These are phyloP conservation scores for Venusia cambrica DNA, from an alignment of 2,888 invertebrate genomes.

Conservation along the genomic window DNA sequence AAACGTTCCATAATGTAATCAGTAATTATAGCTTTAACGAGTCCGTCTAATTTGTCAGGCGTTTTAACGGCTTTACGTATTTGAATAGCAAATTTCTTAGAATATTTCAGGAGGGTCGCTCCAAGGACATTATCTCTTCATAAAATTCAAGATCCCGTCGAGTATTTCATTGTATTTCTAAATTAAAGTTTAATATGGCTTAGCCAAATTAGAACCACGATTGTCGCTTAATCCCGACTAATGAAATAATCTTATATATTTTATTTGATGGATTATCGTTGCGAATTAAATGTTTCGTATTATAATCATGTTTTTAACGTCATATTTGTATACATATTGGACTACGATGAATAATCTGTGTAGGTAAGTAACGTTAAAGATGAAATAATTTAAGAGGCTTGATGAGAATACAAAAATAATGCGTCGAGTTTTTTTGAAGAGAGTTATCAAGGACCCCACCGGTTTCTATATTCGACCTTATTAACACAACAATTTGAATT, in stretches of 20 bases:
- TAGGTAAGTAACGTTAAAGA: background rate
- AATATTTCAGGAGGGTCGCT: conserved; percentile 78
- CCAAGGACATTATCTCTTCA: conserved; percentile 78
- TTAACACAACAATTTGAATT: too few species aligned
- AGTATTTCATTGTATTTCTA: conserved; percentile 71
- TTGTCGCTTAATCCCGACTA: conserved; percentile 10
- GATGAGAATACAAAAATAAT: too few species aligned
- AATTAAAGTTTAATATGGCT: conserved; percentile 59
- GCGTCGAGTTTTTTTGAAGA: too few species aligned
- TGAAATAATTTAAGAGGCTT: too few species aligned
- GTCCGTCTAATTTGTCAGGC: conserved; percentile 80
- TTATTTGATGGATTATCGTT: conserved; percentile 2
- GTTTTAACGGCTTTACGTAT: conserved; percentile 80
- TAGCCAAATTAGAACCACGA: conserved; percentile 32
- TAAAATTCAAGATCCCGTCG: conserved; percentile 75
- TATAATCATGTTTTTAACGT: too few species aligned
- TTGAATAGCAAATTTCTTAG: conserved; percentile 81
- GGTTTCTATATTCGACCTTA: too few species aligned
- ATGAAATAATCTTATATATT: conserved; percentile 15
- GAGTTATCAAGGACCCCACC: too few species aligned
- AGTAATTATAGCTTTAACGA: conserved; percentile 79
- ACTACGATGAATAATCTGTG: too few species aligned
- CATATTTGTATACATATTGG: too few species aligned
- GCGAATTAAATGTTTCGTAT: too few species aligned
- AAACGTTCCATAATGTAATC: conserved; percentile 71